Conservation (phyloP, 2,888 invertebrate genomes). For the Oscheius sp. region DNA sequence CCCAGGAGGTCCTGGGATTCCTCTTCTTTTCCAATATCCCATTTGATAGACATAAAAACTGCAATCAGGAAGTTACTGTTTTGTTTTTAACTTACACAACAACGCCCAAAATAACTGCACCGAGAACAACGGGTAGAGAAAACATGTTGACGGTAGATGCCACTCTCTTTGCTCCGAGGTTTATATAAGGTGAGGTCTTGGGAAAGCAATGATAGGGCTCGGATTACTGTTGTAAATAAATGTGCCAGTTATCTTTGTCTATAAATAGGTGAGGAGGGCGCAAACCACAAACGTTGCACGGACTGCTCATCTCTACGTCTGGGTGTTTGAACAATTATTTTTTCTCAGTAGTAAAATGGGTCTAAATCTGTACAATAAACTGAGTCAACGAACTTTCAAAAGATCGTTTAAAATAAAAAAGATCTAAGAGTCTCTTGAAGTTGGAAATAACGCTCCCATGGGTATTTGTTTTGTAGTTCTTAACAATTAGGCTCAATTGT, state of each 20-base stretch:
- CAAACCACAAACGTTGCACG: background rate
- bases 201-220: background rate
- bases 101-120: background rate
- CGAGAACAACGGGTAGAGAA: background rate
- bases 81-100: background rate
- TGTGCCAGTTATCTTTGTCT: background rate
- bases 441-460: no score
- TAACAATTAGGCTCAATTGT: no score
- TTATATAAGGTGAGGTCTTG: background rate
- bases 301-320: background rate
- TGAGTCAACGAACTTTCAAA: no score
- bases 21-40: slow-evolving; percentile 62
- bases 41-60: slow-evolving; percentile 8
- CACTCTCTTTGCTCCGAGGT: background rate
- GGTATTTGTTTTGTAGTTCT: no score
- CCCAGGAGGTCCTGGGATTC: slow-evolving; percentile 61
- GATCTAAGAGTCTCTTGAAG: no score
- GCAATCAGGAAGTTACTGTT: background rate
- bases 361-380: no score
- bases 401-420: no score
- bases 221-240: slow-evolving; percentile 6
- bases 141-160: background rate
- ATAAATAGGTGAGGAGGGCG: slow-evolving; percentile 1
- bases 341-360: no score
- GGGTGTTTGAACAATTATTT: no score